Conservation (phyloP, 35 echinoderm and acorn worm genomes). For the Eucidaris tribuloides region DNA sequence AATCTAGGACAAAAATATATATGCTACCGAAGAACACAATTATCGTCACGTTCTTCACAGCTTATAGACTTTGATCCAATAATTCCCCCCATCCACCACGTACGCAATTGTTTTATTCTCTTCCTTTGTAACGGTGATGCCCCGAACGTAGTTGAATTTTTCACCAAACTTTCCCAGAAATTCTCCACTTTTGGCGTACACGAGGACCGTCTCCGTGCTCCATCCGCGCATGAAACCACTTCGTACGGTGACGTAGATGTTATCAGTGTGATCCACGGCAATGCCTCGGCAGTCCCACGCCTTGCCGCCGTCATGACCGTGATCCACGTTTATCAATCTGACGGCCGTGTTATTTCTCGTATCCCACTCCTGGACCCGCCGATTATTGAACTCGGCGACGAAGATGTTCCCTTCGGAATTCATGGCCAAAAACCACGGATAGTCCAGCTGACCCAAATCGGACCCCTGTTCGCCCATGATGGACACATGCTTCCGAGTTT, state of each 20-base stretch:
- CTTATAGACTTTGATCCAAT: slow-evolving; percentile 14
- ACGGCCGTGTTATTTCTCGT: neutral
- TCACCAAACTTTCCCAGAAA: slow-evolving; percentile 44
- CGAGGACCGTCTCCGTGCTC: slow-evolving; percentile 35
- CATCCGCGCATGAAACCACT: slow-evolving; percentile 10
- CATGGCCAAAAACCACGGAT: slow-evolving; percentile 48
- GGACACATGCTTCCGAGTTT: neutral
- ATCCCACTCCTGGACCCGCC: slow-evolving; percentile 49
- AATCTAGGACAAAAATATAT: too few species aligned
- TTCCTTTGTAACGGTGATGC: slow-evolving; percentile 13
- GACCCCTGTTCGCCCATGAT: slow-evolving; percentile 29
- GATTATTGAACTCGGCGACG: slow-evolving; percentile 36
- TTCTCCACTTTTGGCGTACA: slow-evolving; percentile 43
- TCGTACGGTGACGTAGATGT: slow-evolving; percentile 54
- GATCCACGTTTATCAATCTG: slow-evolving; percentile 47
- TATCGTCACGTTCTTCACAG: neutral
- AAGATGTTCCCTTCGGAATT: slow-evolving; percentile 37
- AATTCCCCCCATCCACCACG: slow-evolving; percentile 29
- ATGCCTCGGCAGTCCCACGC: slow-evolving; percentile 43
- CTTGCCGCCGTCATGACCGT: slow-evolving; percentile 52
- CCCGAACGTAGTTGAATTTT: slow-evolving; percentile 48
- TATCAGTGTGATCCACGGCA: slow-evolving; percentile 44
- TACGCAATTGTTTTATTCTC: slow-evolving; percentile 20
- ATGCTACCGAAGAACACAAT: too few species aligned
- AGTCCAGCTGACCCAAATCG: slow-evolving; percentile 2